Percentiles rank a stretch among this genome's conserved stretches.
These are phyloP conservation scores for Antheraea yamamai DNA, from an alignment of 2,888 invertebrate genomes.

Conservation along the genomic window DNA sequence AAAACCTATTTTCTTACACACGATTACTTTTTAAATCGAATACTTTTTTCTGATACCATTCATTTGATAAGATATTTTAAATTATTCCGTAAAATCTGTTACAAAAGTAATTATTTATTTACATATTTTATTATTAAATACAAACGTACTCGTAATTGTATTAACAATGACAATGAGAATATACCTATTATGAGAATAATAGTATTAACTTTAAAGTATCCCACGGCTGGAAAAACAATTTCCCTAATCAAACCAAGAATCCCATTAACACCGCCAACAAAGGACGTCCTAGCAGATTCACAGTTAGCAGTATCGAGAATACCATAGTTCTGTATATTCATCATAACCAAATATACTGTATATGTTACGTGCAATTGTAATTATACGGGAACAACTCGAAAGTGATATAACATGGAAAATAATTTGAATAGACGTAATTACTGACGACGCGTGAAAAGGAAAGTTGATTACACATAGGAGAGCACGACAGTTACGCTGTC, in stretches of 20 bases:
- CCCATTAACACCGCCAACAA: no score
- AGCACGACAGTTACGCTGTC: constrained; percentile 23
- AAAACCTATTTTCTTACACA: constrained; percentile 21
- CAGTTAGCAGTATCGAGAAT: no score
- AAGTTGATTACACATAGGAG: constrained; percentile 17
- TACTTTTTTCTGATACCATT: constrained; percentile 6
- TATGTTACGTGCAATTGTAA: not conserved
- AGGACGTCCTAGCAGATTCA: no score
- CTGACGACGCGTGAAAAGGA: constrained; percentile 5
- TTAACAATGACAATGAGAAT: not conserved
- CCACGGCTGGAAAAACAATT: not conserved
- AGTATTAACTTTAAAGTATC: not conserved
- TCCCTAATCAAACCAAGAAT: no score
- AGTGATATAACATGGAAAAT: not conserved
- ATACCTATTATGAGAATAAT: not conserved
- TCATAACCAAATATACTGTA: not conserved
- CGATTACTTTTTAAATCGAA: constrained; percentile 15
- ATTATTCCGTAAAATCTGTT: not conserved
- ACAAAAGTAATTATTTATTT: not conserved
- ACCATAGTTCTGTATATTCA: not conserved
- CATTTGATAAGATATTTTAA: not conserved
- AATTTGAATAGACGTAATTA: constrained; percentile 1
- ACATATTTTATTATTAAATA: no score
- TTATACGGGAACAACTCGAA: not conserved
- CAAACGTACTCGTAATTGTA: not conserved